These are phyloP conservation scores for Pantherophis vulpinus DNA, from an alignment of 2,797 vertebrate genomes.

Conservation along the genomic window DNA sequence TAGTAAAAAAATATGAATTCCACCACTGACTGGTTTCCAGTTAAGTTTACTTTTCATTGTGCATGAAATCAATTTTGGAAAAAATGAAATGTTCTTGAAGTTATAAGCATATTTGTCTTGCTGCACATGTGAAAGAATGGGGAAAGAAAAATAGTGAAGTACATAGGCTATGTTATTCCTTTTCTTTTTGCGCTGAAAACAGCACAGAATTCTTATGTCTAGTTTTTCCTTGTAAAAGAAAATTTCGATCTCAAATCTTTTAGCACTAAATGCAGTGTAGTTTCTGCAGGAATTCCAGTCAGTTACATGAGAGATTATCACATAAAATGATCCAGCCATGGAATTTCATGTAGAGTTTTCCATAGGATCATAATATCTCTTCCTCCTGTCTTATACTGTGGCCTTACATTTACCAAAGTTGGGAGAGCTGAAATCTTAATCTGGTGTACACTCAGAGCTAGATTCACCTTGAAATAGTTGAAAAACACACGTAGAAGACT, in stretches of 20 bases:
- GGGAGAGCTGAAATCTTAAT: neutral
- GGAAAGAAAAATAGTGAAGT: neutral
- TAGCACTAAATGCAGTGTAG: neutral
- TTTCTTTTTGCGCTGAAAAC: neutral
- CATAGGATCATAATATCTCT: neutral
- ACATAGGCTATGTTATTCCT: neutral
- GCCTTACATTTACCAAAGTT: neutral
- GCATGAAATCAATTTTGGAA: neutral
- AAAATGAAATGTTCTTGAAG: neutral
- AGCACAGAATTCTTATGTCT: neutral
- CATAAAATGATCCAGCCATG: neutral
- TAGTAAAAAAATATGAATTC: no score
- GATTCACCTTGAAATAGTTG: neutral
- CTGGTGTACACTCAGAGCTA: rapidly evolving
- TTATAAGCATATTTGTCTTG: neutral
- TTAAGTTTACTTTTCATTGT: neutral
- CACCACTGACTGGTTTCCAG: neutral
- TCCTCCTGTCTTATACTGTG: neutral
- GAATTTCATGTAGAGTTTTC: conserved; percentile 9
- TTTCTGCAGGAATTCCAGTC: neutral
- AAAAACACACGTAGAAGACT: neutral
- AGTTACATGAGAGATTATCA: neutral
- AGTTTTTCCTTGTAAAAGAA: neutral
- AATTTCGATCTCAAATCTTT: neutral
- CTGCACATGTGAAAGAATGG: neutral